phyloP scores from a whole-genome alignment of 2,888 invertebrate species.

The Drosophila cognata region DNA sequence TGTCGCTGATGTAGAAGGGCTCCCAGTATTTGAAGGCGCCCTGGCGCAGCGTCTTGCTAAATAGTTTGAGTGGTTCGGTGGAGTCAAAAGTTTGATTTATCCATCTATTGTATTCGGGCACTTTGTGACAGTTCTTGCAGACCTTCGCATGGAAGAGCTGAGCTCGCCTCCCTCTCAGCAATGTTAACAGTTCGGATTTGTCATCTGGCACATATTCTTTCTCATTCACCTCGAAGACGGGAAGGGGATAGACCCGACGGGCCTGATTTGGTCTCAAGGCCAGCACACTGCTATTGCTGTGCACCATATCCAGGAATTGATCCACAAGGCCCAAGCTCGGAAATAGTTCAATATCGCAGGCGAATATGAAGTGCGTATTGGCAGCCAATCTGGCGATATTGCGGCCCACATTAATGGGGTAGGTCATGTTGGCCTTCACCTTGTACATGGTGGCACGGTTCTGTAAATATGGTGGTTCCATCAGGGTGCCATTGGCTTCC shows the following conservation, averaged over 20 bases:
- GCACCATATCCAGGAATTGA: slow-evolving; percentile 92
- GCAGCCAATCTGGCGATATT: slow-evolving; percentile 93
- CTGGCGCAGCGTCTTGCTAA: slow-evolving; percentile 90
- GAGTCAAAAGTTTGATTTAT: slow-evolving; percentile 21
- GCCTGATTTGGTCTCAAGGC: slow-evolving; percentile 21
- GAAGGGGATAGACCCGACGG: slow-evolving; percentile 65
- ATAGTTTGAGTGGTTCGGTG: slow-evolving; percentile 80
- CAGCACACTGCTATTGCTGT: slow-evolving; percentile 87
- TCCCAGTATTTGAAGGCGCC: slow-evolving; percentile 92
- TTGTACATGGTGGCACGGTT: slow-evolving; percentile 87
- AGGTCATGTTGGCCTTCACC: slow-evolving; percentile 88
- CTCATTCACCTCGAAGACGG: slow-evolving; percentile 71
- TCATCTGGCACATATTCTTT: slow-evolving; percentile 60
- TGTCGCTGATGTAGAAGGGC: slow-evolving; percentile 95
- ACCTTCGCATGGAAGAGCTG: slow-evolving; percentile 68
- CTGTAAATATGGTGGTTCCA: slow-evolving; percentile 63
- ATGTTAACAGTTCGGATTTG: slow-evolving; percentile 67
- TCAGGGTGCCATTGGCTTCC: slow-evolving; percentile 8
- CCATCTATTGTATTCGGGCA: slow-evolving; percentile 65
- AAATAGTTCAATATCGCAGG: slow-evolving; percentile 95
- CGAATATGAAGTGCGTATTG: slow-evolving; percentile 91
- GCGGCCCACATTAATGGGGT: slow-evolving; percentile 94
- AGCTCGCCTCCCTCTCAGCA: slow-evolving; percentile 48
- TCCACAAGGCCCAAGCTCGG: slow-evolving; percentile 92
- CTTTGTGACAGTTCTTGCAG: slow-evolving; percentile 67